Base-by-base conservation (phyloP, 2,888 invertebrate genomes). In the Phaedon cochleariae region DNA sequence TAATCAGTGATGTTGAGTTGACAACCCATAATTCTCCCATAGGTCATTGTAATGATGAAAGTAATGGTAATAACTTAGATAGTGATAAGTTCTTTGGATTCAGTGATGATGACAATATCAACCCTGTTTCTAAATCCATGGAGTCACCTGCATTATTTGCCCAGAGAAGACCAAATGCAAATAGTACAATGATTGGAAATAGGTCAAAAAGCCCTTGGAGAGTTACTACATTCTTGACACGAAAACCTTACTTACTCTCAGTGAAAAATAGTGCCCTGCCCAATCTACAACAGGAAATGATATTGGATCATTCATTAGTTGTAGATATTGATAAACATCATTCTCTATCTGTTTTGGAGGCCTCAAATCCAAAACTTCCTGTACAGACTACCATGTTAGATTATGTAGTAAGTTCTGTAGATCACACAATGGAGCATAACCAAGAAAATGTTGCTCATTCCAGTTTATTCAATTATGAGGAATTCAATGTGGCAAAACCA, bases 221-320 rank as follows among this genome's bases (percentile, higher is more conserved):
- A 15, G 64, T 60, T 18, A n/a, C n/a, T n/a, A 48, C 53, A 5
- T 10, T 34, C 37, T 26, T 62, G 10, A 65, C 41, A 45, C 52
- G 71, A 10, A 67, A 64, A 34, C 67, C 64, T 18, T 61, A 71
- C 26, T 65, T 65, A 31, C 51, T 71, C 29, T 15, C 21, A 18
- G 48, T 67, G 18, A 71, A 71, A 45, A 58, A 52, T n/a, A 63
- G 59, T 34, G 65, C 64, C 31, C 22, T 71, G 29, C 69, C 69
- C 1, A 58, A 60, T 26, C 45, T 65, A 9, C 34, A 64, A 46
- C 71, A 71, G 41, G 71, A 69, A 51, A 58, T 68, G 64, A 58
- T 71, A 18, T 46, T 71, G 7, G 66, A 71, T 46, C 54, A 69
- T 46, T 54, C 41, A 12, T 34, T 69, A 15, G 48, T 53, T 15